These are phyloP conservation scores for Fragum sueziense DNA, from an alignment of 2,888 invertebrate species.

Conservation along the genomic window DNA sequence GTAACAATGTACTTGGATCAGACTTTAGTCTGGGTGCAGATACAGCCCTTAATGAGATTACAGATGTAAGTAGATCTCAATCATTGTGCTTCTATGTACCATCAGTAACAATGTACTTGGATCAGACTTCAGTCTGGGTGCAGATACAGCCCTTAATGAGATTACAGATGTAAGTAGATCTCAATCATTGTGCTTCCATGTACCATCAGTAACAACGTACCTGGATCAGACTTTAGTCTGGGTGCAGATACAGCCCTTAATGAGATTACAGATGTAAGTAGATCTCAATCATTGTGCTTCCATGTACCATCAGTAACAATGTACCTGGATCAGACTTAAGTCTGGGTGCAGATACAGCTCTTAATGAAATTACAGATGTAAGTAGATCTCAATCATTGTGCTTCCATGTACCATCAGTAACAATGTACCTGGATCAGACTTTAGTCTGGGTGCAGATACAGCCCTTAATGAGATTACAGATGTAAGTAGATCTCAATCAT, in stretches of 20 bases:
- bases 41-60: conserved; percentile 99
- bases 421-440: conserved; percentile 99
- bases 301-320: conserved; percentile 99
- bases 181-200: conserved; percentile 97
- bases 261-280: conserved; percentile 93
- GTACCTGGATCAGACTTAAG: conserved; percentile 99
- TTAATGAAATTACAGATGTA: conserved; percentile 98
- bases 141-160: conserved; percentile 99
- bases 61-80: conserved; percentile 91
- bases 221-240: conserved; percentile 98
- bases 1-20: conserved; percentile 99
- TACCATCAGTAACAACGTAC: conserved; percentile 99
- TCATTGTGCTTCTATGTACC: conserved; percentile 97
- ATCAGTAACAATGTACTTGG: conserved; percentile 99
- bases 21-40: conserved; percentile 98
- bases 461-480: conserved; percentile 99
- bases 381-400: conserved; percentile 93
- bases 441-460: conserved; percentile 98
- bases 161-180: conserved; percentile 92
- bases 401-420: conserved; percentile 99
- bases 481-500: conserved; percentile 91
- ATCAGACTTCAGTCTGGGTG: conserved; percentile 97
- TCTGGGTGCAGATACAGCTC: conserved; percentile 97
- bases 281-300: conserved; percentile 97
- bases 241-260: conserved; percentile 99